Conservation (phyloP, 2,797 vertebrate genomes). For the Agapornis canus region DNA sequence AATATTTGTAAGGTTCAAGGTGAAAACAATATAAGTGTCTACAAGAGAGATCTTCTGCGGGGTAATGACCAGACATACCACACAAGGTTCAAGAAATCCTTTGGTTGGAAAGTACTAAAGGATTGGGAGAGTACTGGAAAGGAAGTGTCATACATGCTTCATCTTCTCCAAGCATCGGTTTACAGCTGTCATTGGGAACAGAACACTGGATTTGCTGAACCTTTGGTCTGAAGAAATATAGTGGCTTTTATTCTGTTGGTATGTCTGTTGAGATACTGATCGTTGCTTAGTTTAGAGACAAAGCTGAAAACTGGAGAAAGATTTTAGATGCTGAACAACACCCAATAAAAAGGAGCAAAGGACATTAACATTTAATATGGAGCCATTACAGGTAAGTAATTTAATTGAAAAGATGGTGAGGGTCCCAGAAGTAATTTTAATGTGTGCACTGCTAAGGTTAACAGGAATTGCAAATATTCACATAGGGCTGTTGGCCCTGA, state of each 20-base stretch:
- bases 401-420: slow-evolving; percentile 25
- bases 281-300: background rate
- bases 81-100: background rate
- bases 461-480: slow-evolving; percentile 47
- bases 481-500: background rate
- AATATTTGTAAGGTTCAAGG: background rate
- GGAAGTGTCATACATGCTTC: accelerated
- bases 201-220: background rate
- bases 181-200: background rate
- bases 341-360: background rate
- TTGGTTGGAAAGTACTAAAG: background rate
- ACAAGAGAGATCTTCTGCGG: background rate
- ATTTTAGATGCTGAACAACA: background rate
- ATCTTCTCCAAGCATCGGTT: background rate
- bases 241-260: background rate
- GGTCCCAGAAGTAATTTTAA: slow-evolving; percentile 16
- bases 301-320: background rate
- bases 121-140: background rate
- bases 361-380: background rate
- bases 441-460: slow-evolving; percentile 9
- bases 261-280: background rate
- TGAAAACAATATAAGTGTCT: background rate
- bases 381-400: background rate
- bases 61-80: background rate
- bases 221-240: background rate